Evolutionary conservation across 2,113 vertebrate genomes (phyloP).

Genomic region (Brachypteracias leptosomus): DNA sequence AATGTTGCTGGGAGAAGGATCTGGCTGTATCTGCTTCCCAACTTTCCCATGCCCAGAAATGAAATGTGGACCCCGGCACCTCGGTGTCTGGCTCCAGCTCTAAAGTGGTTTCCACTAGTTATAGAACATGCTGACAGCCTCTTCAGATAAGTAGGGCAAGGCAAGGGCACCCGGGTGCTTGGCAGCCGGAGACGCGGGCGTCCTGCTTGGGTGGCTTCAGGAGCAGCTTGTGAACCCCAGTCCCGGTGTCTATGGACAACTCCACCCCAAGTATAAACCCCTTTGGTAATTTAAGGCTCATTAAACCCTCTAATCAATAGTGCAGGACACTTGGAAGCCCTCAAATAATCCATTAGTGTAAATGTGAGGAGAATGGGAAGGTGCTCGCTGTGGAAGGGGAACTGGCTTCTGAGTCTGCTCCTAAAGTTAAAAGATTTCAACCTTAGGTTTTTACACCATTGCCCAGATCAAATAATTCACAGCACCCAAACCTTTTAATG

Average conservation of each 20-base stretch:
- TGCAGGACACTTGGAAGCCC: neutral
- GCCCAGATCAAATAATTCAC: neutral
- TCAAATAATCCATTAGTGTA: neutral
- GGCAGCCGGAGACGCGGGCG: neutral
- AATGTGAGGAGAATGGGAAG: neutral
- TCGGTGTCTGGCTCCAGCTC: slow-evolving; percentile 67
- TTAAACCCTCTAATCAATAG: slow-evolving; percentile 27
- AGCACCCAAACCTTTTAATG: neutral
- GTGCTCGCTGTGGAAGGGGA: neutral
- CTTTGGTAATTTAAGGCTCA: neutral
- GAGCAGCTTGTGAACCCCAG: neutral
- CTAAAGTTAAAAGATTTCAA: neutral
- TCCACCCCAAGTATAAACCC: neutral
- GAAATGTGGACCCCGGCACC: slow-evolving; percentile 65
- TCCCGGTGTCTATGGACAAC: neutral
- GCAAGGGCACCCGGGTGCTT: slow-evolving; percentile 49
- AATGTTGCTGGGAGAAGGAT: slow-evolving; percentile 41
- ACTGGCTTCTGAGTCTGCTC: neutral
- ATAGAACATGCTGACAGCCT: slow-evolving; percentile 68
- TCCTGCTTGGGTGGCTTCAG: neutral
- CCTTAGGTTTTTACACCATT: neutral
- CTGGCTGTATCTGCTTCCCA: neutral
- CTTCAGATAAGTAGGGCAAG: slow-evolving; percentile 69
- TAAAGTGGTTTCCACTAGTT: slow-evolving; percentile 68
- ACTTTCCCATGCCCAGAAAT: slow-evolving; percentile 60